A percentile compares a stretch with the other conserved stretches of the same genome.
Evolutionary conservation across 2,888 invertebrate genomes (phyloP).

Genomic region (Cantharis nigra): DNA sequence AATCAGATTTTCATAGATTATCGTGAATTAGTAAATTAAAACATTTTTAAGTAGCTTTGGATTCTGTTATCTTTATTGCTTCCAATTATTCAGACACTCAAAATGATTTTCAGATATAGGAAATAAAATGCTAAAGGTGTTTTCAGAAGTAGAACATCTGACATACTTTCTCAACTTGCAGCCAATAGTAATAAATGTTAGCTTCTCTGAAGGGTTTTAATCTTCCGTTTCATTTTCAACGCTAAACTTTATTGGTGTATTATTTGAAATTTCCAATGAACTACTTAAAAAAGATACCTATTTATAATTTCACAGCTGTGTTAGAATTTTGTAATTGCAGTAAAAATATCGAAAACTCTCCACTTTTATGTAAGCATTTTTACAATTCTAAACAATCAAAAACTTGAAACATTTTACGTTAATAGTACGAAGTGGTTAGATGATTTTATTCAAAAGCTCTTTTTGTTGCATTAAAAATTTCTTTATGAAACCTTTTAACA

Average conservation of each 20-base stretch:
- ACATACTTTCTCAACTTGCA: conserved; percentile 27
- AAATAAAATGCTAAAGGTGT: conserved; percentile 15
- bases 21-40: neutral
- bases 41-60: neutral
- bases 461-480: neutral
- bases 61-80: conserved; percentile 1
- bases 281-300: neutral
- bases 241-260: neutral
- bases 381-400: neutral
- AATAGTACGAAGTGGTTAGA: neutral
- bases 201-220: conserved; percentile 13
- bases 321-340: neutral
- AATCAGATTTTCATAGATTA: neutral
- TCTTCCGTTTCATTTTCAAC: conserved; percentile 7
- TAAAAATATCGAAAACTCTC: neutral
- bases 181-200: conserved; percentile 27
- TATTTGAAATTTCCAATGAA: neutral
- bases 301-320: neutral
- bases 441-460: neutral
- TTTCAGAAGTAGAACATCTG: conserved; percentile 22
- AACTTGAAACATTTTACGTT: neutral
- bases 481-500: neutral
- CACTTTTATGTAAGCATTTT: neutral
- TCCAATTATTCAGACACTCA: conserved; percentile 7
- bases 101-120: conserved; percentile 1